Percentiles rank a stretch among this genome's conserved stretches.
phyloP scores from a whole-genome alignment of 2,113 vertebrate genomes.

The Stictonetta naevosa region DNA sequence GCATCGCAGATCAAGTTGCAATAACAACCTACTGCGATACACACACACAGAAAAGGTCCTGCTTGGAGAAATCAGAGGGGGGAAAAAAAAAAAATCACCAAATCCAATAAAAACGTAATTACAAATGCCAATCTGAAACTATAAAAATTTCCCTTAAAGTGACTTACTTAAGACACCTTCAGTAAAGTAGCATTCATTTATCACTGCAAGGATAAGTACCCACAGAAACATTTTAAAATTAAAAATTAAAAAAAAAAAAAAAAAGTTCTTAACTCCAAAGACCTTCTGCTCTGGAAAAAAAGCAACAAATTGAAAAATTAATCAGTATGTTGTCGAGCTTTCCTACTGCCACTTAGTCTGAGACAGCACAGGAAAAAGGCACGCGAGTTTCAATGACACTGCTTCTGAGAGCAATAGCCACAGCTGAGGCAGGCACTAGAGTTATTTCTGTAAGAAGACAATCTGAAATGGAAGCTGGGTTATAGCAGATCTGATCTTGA shows the following conservation, averaged over 20 bases:
- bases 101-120: conserved; percentile 24
- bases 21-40: not conserved
- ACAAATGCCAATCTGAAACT: not conserved
- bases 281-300: not conserved
- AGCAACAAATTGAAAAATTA: not conserved
- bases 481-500: not conserved
- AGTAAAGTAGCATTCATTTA: not conserved
- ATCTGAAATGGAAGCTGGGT: not conserved
- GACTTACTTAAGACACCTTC: not conserved
- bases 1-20: conserved; percentile 17
- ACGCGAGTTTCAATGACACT: not conserved
- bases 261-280: not conserved
- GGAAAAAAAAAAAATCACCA: not conserved
- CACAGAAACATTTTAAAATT: not conserved
- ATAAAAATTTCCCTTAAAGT: not conserved
- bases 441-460: not conserved
- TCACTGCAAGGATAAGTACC: not conserved
- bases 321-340: not conserved
- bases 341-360: not conserved
- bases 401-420: not conserved
- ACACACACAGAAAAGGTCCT: not conserved
- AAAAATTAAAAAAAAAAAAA: not conserved
- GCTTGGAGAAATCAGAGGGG: not conserved
- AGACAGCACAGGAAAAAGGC: not conserved
- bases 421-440: not conserved